Evolutionary conservation across 35 echinoderm and acorn worm species (phyloP).

Genomic region (Apostichopus parvimensis): DNA sequence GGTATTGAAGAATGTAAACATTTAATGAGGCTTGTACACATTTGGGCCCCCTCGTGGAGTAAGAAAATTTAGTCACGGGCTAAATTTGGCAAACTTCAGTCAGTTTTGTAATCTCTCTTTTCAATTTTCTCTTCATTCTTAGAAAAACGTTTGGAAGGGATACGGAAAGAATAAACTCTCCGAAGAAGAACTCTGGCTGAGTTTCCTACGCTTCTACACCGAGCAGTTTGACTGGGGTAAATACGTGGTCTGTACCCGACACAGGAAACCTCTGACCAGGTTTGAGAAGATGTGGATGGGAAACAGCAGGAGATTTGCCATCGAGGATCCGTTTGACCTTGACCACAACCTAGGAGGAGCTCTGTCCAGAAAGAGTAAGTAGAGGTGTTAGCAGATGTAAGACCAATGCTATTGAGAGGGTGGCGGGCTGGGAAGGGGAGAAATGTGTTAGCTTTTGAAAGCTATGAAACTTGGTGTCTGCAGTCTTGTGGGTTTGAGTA

Average conservation of each 20-base stretch:
- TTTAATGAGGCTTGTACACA: no score
- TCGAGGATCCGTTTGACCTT: slow-evolving; percentile 96
- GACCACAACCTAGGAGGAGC: slow-evolving; percentile 90
- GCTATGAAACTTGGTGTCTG: no score
- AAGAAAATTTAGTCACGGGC: no score
- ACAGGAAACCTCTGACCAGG: slow-evolving; percentile 71
- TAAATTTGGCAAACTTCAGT: no score
- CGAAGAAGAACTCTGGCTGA: slow-evolving; percentile 78
- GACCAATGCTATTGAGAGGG: neutral
- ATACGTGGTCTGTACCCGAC: slow-evolving; percentile 80
- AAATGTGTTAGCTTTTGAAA: no score
- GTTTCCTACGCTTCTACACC: slow-evolving; percentile 91
- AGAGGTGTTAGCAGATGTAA: neutral
- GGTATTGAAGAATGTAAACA: no score
- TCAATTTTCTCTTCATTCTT: neutral
- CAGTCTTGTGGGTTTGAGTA: no score
- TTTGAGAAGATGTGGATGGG: slow-evolving; percentile 97
- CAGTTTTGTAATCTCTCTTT: no score
- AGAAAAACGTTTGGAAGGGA: slow-evolving; percentile 62
- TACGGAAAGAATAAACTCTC: slow-evolving; percentile 57
- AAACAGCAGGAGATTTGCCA: slow-evolving; percentile 64
- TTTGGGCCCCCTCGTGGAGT: no score
- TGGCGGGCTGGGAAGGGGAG: no score
- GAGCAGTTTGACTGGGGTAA: slow-evolving; percentile 86
- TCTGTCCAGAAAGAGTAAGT: slow-evolving; percentile 89